Conservation (phyloP, 2,113 vertebrate species). For the Fregetta grallaria region DNA sequence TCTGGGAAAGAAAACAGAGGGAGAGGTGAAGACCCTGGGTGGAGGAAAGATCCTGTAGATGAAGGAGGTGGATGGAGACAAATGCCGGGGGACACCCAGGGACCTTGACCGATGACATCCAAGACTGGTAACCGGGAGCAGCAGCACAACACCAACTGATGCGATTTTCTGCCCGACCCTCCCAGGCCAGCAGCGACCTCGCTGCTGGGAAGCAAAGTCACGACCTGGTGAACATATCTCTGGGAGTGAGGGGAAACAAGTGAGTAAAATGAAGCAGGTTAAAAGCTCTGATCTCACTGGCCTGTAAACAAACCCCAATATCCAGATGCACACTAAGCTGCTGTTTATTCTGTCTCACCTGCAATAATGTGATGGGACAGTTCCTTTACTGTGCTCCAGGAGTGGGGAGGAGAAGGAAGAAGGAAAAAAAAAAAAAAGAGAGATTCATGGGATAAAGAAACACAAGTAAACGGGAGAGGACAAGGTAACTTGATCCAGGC, state of each 20-base stretch:
- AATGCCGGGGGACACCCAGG: background rate
- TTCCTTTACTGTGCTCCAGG: background rate
- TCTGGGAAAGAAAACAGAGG: background rate
- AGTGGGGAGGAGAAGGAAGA: background rate
- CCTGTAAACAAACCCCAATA: background rate
- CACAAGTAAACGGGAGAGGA: background rate
- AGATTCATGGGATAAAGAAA: background rate
- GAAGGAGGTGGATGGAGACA: background rate
- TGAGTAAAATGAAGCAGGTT: background rate
- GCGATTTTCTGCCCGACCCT: fast-evolving
- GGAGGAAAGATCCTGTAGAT: background rate
- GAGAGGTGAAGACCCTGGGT: background rate
- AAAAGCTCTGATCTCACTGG: background rate
- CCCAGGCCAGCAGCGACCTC: background rate
- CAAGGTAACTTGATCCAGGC: background rate
- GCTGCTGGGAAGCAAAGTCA: background rate
- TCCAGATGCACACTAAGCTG: background rate
- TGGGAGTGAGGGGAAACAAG: background rate
- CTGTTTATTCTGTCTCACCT: background rate
- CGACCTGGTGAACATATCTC: background rate
- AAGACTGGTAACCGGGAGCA: background rate
- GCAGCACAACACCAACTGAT: background rate
- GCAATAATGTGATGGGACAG: background rate
- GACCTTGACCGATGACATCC: background rate
- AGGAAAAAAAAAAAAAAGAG: background rate